Evolutionary conservation across 2,797 vertebrate species (phyloP), one percentile per base, ranked within the genome.

Genomic region (Oryzias sinensis): DNA sequence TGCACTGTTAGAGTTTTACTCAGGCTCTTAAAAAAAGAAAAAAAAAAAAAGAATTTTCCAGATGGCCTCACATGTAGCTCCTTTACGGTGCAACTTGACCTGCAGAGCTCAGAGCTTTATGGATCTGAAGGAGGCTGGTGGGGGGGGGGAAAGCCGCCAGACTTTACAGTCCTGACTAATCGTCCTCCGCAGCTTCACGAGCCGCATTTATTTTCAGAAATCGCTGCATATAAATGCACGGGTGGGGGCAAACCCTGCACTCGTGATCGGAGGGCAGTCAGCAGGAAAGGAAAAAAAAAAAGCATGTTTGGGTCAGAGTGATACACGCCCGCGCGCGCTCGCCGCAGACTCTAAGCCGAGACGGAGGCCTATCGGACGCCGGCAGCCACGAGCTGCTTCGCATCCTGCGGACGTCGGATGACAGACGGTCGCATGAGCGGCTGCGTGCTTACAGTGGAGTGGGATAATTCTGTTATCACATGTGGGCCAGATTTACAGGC

Each of bases 401-500:
- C 81, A 77, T 76, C 71, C 55, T 11, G 43, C 66, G 52, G 79
- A 62, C 59, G 63, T 81, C 54, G 17, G 79, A 63, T 73, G 79
- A 76, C 74, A 81, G 71, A 75, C 81, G 72, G 58, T 43, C 52
- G 70, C 69, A 62, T 24, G 70, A 63, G 59, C 59, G 72, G 65
- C 72, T 53, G 22, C 65, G 58, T 17, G 47, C 72, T 79, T 53
- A 16, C 65, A 49, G 68, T 59, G 76, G 70, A 59, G 65, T 65
- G 6, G 72, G 77, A 80, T 83, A 69, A 82, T 69, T 71, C 80
- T 68, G 68, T 74, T 84, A 83, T 86, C 81, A 49, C 55, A 61
- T 67, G 68, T 75, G 74, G 70, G 69, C 76, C 83, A 84, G 74
- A 81, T 86, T 74, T 47, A 44, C 69, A 55, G 33, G 58, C 57